Percentiles rank a stretch among this genome's conserved stretches.
These are phyloP conservation scores for Eledone cirrhosa DNA, from an alignment of 2,888 invertebrate genomes.

Conservation along the genomic window DNA sequence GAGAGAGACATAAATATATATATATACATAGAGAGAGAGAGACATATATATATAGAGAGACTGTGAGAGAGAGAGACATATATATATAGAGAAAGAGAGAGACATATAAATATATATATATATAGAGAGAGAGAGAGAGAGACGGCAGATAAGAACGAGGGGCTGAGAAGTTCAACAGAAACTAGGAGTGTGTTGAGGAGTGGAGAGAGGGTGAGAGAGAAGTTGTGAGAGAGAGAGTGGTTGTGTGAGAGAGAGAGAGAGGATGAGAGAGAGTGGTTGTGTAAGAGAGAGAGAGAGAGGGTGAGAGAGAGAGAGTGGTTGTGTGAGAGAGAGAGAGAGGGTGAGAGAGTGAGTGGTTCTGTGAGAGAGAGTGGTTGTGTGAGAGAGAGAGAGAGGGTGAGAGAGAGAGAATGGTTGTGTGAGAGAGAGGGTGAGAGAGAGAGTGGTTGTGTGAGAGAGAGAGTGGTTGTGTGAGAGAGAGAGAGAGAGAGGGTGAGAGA, in stretches of 20 bases:
- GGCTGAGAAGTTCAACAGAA: background rate
- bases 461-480: background rate
- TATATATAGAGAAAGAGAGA: too few species aligned
- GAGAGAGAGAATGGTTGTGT: background rate
- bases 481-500: background rate
- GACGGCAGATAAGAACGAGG: too few species aligned
- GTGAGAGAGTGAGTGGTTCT: too few species aligned
- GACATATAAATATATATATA: too few species aligned
- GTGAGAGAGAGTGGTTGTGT: too few species aligned
- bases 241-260: background rate
- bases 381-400: background rate
- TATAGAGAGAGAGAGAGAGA: background rate
- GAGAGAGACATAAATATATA: too few species aligned
- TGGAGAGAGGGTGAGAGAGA: background rate
- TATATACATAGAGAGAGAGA: too few species aligned
- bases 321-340: background rate
- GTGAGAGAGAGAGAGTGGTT: background rate
- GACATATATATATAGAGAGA: too few species aligned
- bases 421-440: background rate
- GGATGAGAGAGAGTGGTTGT: background rate
- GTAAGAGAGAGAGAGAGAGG: background rate
- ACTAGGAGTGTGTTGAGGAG: background rate
- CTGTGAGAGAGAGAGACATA: too few species aligned
- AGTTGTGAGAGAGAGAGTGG: background rate
- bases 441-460: background rate